phyloP scores from a whole-genome alignment of 2,797 vertebrate genomes.

The Intellagama lesueurii region DNA sequence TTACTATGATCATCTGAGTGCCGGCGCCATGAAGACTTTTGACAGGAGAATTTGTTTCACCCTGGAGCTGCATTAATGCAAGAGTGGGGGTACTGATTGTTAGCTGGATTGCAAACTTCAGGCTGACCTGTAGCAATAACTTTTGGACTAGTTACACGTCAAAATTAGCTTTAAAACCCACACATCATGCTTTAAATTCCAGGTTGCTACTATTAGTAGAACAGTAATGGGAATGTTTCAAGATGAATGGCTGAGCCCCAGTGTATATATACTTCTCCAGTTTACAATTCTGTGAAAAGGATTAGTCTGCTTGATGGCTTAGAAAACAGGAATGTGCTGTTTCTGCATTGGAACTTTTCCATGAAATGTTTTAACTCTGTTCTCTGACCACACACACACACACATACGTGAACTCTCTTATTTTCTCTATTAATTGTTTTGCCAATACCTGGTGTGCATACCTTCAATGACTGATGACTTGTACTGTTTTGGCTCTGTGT shows the following conservation, averaged over 20 bases:
- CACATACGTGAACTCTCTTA: conserved; percentile 22
- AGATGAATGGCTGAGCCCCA: background rate
- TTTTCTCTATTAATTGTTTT: conserved; percentile 43
- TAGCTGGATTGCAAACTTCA: background rate
- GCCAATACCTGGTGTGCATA: conserved; percentile 60
- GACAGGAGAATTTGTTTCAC: background rate
- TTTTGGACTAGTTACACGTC: background rate
- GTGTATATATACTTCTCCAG: conserved; percentile 9
- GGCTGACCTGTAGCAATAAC: background rate
- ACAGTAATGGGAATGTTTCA: background rate
- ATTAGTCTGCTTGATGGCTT: background rate
- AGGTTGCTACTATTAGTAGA: background rate
- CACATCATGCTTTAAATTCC: background rate
- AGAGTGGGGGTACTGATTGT: background rate
- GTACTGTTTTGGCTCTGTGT: conserved; percentile 48
- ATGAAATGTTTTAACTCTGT: background rate
- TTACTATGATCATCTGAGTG: background rate
- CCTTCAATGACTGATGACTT: conserved; percentile 28
- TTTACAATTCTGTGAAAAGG: background rate
- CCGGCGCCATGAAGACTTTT: background rate
- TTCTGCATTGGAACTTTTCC: conserved; percentile 21
- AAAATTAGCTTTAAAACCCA: background rate
- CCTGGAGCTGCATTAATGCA: background rate
- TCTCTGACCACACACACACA: background rate
- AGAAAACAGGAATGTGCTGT: background rate